Evolutionary conservation across 2,113 vertebrate species (phyloP).

Genomic region (Psittacus erithacus): DNA sequence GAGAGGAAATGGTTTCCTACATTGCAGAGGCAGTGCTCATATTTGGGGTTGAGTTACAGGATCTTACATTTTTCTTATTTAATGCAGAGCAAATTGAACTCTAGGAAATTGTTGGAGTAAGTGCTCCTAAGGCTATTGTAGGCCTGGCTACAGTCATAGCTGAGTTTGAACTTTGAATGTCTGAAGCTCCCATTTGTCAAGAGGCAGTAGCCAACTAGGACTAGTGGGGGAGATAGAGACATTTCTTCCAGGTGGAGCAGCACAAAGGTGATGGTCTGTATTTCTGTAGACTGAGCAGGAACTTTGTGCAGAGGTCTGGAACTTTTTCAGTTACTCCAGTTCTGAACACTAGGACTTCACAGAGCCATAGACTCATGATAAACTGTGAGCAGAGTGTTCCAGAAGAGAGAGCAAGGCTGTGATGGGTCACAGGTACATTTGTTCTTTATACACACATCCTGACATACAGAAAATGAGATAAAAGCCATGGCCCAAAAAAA

Average conservation of each 20-base stretch:
- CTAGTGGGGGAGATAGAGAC: neutral
- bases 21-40: neutral
- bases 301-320: neutral
- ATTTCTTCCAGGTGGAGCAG: neutral
- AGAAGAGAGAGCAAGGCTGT: neutral
- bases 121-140: neutral
- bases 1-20: neutral
- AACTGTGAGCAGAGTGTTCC: neutral
- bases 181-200: neutral
- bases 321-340: neutral
- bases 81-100: neutral
- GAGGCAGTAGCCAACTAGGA: neutral
- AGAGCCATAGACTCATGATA: neutral
- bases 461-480: neutral
- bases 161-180: neutral
- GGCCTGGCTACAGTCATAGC: neutral
- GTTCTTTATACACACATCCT: neutral
- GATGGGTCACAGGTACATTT: neutral
- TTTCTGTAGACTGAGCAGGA: neutral
- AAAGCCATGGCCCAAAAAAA: neutral
- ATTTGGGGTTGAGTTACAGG: neutral
- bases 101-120: neutral
- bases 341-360: neutral
- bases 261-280: neutral
- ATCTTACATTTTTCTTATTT: neutral